Conservation (phyloP, 2,113 vertebrate species). For the Vulpes lagopus region DNA sequence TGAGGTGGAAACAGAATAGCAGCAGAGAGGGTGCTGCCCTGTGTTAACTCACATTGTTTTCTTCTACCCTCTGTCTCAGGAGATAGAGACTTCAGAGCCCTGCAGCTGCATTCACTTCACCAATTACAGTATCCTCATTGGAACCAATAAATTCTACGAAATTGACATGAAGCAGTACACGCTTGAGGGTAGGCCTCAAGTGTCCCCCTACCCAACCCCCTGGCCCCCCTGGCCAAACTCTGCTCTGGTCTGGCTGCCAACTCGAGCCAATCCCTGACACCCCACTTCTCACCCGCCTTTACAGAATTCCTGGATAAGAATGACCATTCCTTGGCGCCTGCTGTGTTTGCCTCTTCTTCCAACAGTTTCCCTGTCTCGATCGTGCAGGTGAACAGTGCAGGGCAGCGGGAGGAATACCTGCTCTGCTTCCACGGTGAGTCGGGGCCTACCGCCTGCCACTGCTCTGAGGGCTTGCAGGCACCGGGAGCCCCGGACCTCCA, state of each 20-base stretch:
- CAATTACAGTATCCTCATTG: slow-evolving; percentile 98
- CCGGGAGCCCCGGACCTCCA: background rate
- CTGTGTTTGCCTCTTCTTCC: slow-evolving; percentile 95
- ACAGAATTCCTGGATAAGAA: slow-evolving; percentile 99
- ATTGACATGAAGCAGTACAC: slow-evolving; percentile 99
- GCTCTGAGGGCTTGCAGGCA: rapidly evolving
- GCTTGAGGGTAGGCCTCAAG: slow-evolving; percentile 91
- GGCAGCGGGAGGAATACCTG: slow-evolving; percentile 98
- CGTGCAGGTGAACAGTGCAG: slow-evolving; percentile 94
- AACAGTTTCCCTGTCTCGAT: slow-evolving; percentile 98
- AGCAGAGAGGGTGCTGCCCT: rapidly evolving
- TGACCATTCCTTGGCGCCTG: slow-evolving; percentile 95
- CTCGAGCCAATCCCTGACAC: background rate
- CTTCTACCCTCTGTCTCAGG: slow-evolving; percentile 86
- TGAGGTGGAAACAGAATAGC: background rate
- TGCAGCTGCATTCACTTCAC: slow-evolving; percentile 99
- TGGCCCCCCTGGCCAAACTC: background rate
- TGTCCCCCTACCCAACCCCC: background rate
- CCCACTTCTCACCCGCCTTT: background rate
- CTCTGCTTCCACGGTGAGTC: slow-evolving; percentile 98
- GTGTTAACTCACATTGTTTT: background rate
- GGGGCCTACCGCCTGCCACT: rapidly evolving
- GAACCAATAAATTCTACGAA: slow-evolving; percentile 99
- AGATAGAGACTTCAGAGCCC: slow-evolving; percentile 98
- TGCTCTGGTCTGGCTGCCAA: rapidly evolving